A percentile compares a stretch with the other conserved stretches of the same genome.
Evolutionary conservation across 2,888 invertebrate species (phyloP).

Genomic region (Leucophora obtusa): DNA sequence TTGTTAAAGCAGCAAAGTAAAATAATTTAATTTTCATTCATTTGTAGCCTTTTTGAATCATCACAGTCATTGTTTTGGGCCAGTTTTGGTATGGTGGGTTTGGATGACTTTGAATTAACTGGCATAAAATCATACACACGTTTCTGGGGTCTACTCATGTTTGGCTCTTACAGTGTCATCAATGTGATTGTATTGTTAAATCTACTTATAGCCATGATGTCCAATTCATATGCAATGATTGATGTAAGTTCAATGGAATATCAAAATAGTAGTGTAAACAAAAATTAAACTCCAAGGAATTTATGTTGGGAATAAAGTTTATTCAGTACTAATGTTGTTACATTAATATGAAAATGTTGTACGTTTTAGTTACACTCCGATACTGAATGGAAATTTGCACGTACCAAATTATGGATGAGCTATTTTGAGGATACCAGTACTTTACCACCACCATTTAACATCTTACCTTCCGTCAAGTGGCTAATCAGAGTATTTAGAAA

Average conservation of each 20-base stretch:
- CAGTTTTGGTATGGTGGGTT: slow-evolving; percentile 94
- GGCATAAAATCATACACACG: slow-evolving; percentile 94
- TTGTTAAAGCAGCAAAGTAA: background rate
- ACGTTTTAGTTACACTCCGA: slow-evolving; percentile 90
- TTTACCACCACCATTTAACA: slow-evolving; percentile 95
- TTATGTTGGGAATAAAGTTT: background rate
- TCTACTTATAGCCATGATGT: slow-evolving; percentile 98
- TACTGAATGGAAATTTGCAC: slow-evolving; percentile 97
- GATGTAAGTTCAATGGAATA: slow-evolving; percentile 82
- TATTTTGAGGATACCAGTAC: slow-evolving; percentile 96
- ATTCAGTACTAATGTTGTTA: background rate
- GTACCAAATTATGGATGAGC: slow-evolving; percentile 96
- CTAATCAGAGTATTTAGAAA: slow-evolving; percentile 84
- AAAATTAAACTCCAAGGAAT: slow-evolving; percentile 31
- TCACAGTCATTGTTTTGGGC: slow-evolving; percentile 98
- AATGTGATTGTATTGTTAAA: slow-evolving; percentile 96
- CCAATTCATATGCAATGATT: slow-evolving; percentile 95
- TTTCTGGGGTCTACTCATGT: slow-evolving; percentile 97
- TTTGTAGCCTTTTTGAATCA: slow-evolving; percentile 91
- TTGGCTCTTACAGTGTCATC: slow-evolving; percentile 96
- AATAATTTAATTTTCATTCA: slow-evolving; percentile 6
- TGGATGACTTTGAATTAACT: slow-evolving; percentile 91
- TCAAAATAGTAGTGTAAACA: slow-evolving; percentile 5
- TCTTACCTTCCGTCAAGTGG: slow-evolving; percentile 92
- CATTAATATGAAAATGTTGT: slow-evolving; percentile 11